Base-by-base conservation (phyloP, 2,888 invertebrate species). In the Lordiphosa fenestrarum region DNA sequence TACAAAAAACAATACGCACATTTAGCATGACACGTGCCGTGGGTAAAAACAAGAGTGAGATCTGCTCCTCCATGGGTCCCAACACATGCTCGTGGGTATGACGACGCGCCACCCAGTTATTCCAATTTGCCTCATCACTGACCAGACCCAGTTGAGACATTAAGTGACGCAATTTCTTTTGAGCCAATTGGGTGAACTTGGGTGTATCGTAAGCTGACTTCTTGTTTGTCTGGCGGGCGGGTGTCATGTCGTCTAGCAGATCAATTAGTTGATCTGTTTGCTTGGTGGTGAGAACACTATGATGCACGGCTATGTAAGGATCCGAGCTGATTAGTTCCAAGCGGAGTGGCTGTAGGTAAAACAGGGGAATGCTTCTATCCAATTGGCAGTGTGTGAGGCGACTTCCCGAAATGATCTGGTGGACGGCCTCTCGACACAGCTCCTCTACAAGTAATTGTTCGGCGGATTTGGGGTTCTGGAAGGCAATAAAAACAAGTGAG, bases 231-330 rank as follows among this genome's bases (percentile, higher is more conserved):
- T 10, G 10, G 37, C 35, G 6, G 35, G 23, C 3, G 52, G 30
- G 30, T 10, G 9, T 10, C 30, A 30, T 50, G 9, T 63, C 73
- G 15, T 72, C 69, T 9, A 85, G 25, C n/a, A 82, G 62, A 6
- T 55, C 47, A 50, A 75, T 68, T 53, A 88, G 55, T 40, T 72
- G 59, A 6, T 69, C 65, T 9, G 70, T 58, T 69, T 82, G 72
- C 23, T 49, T 62, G 25, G 33, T 40, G 39, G 66, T 73, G 30
- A 88, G 51, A 3, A 75, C 65, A 46, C 76, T 55, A 42, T 87
- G 86, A 49, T 84, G 75, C 12, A 88, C 62, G 25, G 56, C 75
- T 15, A 87, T 73, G 10, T 69, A 63, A 0, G 87, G 88, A 64
- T 86, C 84, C 9, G 62, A 49, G 44, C 74, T 86, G 0, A 88